phyloP scores from a whole-genome alignment of 2,113 vertebrate species.

The Myiozetetes cayanensis region DNA sequence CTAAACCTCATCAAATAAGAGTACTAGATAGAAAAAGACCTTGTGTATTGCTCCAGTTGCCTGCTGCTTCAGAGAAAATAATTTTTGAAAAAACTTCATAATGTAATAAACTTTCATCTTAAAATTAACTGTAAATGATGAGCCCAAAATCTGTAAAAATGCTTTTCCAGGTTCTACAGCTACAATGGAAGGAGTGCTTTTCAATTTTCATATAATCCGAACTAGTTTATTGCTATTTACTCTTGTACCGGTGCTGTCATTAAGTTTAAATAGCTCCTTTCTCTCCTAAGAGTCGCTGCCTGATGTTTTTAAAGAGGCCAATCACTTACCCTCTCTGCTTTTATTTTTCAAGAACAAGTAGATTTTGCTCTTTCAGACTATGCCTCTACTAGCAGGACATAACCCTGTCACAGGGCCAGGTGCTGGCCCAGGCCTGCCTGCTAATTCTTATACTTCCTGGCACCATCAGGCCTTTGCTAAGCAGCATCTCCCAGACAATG shows the following conservation, averaged over 20 bases:
- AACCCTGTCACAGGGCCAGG: neutral
- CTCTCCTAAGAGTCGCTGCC: neutral
- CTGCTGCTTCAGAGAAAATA: neutral
- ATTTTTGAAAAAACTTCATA: neutral
- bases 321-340: neutral
- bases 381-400: neutral
- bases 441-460: neutral
- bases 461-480: neutral
- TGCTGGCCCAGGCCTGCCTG: neutral
- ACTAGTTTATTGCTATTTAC: neutral
- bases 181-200: neutral
- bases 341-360: neutral
- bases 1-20: neutral
- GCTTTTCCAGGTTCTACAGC: neutral
- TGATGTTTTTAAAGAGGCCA: neutral
- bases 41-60: neutral
- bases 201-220: neutral
- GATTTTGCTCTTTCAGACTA: neutral
- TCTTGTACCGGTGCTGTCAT: neutral
- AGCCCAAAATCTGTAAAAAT: neutral
- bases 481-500: neutral
- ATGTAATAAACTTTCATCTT: neutral
- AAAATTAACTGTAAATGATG: neutral
- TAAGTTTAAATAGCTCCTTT: neutral
- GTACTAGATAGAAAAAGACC: neutral